These are phyloP conservation scores for Acrossocheilus wenchowensis DNA, from an alignment of 2,797 vertebrate species.

Conservation along the genomic window DNA sequence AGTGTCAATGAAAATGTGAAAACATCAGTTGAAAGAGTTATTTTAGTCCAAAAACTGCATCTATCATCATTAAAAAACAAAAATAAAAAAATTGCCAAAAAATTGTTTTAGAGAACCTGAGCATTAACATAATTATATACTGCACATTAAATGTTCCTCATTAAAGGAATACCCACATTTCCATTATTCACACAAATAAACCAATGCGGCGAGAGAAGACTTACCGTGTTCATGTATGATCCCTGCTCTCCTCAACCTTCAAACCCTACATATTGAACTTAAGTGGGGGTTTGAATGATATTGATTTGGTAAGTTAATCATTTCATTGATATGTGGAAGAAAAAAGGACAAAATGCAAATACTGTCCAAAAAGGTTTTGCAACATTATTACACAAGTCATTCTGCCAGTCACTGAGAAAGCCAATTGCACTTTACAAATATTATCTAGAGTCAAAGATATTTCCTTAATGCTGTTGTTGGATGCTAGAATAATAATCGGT, in stretches of 20 bases:
- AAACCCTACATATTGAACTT: background rate
- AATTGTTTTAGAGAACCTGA: too few relatives aligned
- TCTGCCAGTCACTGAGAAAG: background rate
- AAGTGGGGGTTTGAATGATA: background rate
- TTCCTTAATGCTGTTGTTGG: background rate
- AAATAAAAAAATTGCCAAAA: too few relatives aligned
- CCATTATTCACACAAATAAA: background rate
- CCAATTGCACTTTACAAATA: background rate
- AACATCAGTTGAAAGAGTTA: background rate
- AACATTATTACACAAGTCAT: background rate
- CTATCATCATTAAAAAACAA: background rate
- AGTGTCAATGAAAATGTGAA: background rate
- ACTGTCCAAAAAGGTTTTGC: background rate
- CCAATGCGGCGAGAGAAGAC: background rate
- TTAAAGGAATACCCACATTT: background rate
- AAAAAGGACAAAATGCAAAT: background rate
- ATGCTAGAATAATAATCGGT: background rate
- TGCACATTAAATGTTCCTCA: background rate
- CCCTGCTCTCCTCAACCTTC: background rate
- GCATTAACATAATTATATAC: background rate
- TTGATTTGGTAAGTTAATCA: conserved; percentile 18
- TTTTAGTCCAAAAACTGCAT: background rate
- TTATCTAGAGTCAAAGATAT: background rate
- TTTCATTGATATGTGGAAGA: background rate
- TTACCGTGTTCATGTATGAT: background rate